phyloP scores from a whole-genome alignment of 2,797 vertebrate genomes.

The Anguilla marmorata region DNA sequence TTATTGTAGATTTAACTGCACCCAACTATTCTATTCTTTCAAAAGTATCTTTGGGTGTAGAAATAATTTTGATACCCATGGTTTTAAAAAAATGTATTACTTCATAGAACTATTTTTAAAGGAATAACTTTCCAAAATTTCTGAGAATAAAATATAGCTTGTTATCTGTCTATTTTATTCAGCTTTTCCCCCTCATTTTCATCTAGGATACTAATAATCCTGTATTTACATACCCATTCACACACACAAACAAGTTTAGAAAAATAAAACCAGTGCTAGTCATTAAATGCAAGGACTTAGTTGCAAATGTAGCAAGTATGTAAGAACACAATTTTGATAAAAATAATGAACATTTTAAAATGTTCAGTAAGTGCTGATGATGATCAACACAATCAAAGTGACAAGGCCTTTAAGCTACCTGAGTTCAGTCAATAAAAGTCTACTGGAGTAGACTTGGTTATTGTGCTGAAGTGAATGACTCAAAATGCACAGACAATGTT shows the following conservation, averaged over 20 bases:
- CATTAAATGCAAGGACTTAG: neutral
- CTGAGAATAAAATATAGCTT: too few species aligned
- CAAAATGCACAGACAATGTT: neutral
- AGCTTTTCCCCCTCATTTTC: too few species aligned
- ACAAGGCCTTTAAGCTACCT: neutral
- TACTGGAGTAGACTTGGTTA: too few species aligned
- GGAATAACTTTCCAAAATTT: too few species aligned
- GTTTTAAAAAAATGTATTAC: too few species aligned
- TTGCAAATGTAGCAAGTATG: neutral
- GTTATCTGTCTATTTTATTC: too few species aligned
- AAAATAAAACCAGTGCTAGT: neutral
- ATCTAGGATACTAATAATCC: too few species aligned
- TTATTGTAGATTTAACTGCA: too few species aligned
- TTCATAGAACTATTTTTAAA: too few species aligned
- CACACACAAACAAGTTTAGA: neutral
- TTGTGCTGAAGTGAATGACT: neutral
- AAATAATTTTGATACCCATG: too few species aligned
- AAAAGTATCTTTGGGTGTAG: too few species aligned
- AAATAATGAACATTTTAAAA: neutral
- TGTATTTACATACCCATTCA: neutral
- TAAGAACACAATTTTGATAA: neutral
- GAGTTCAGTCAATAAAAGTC: neutral
- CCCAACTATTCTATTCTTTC: too few species aligned
- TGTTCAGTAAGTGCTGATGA: neutral
- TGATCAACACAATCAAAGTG: neutral